These are phyloP conservation scores for Anoplolepis gracilipes DNA, from an alignment of 1,140 invertebrate genomes.

Conservation along the genomic window DNA sequence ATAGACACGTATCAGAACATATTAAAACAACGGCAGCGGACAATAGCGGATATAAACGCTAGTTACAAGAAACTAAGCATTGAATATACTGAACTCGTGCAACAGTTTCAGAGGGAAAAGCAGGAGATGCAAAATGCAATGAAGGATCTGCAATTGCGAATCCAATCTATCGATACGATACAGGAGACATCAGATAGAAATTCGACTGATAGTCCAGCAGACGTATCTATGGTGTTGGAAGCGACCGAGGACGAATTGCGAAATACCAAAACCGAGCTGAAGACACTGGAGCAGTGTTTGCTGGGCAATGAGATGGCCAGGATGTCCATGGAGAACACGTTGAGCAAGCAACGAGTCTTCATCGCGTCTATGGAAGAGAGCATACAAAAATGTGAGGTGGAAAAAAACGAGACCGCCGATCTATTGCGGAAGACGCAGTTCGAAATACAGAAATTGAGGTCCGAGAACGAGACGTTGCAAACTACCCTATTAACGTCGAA, in stretches of 20 bases:
- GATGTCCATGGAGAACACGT: slow-evolving; percentile 64
- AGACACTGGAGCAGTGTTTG: slow-evolving; percentile 71
- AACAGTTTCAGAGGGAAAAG: slow-evolving; percentile 72
- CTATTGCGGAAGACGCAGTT: slow-evolving; percentile 48
- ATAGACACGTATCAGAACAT: slow-evolving; percentile 77
- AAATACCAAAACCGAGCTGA: slow-evolving; percentile 65
- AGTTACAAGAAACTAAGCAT: slow-evolving; percentile 74
- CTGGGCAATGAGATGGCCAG: slow-evolving; percentile 66
- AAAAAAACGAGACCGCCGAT: slow-evolving; percentile 69
- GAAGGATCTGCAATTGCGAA: slow-evolving; percentile 47
- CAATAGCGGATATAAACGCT: slow-evolving; percentile 65
- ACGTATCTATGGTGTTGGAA: slow-evolving; percentile 70
- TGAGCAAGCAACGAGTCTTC: slow-evolving; percentile 65
- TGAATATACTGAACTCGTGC: slow-evolving; percentile 67
- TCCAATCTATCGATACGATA: not conserved
- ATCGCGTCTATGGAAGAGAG: slow-evolving; percentile 72
- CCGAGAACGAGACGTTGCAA: slow-evolving; percentile 75
- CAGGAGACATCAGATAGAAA: slow-evolving; percentile 3
- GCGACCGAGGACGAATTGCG: slow-evolving; percentile 70
- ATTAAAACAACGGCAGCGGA: slow-evolving; percentile 73
- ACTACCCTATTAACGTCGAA: slow-evolving; percentile 72
- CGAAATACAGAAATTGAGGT: slow-evolving; percentile 70
- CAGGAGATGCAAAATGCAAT: slow-evolving; percentile 65
- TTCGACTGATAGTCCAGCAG: slow-evolving; percentile 5
- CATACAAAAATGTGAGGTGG: slow-evolving; percentile 65